A percentile compares a stretch with the other conserved stretches of the same genome.
Conservation (phyloP, 2,113 vertebrate genomes). For the Dipodomys ordii region DNA sequence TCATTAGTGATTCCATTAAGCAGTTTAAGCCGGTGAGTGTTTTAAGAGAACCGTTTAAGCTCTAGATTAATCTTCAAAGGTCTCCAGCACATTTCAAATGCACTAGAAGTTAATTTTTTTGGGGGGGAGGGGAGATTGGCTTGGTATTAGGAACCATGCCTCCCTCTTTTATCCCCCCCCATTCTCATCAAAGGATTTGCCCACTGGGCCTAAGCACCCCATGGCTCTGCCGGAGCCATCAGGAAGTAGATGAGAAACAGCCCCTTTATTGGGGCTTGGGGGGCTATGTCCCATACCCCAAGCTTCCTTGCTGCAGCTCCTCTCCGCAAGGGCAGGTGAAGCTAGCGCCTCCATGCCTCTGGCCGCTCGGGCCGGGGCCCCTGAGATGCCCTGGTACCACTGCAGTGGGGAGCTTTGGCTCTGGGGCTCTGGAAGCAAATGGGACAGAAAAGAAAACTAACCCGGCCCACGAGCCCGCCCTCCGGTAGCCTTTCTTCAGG, state of each 20-base stretch:
- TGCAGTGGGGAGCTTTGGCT: neutral
- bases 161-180: too few relatives aligned
- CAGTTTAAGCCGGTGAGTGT: constrained; percentile 43
- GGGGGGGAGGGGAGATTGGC: neutral
- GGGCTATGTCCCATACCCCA: neutral
- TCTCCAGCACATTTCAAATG: neutral
- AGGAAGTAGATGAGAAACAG: neutral
- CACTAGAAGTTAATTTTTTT: neutral
- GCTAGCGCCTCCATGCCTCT: neutral
- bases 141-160: neutral
- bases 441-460: neutral
- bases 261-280: neutral
- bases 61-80: constrained; percentile 56
- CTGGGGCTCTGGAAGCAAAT: neutral
- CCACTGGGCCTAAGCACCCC: neutral
- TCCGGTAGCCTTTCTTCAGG: fast-evolving
- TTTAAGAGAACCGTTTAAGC: constrained; percentile 55
- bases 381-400: neutral
- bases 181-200: neutral
- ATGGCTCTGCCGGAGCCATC: neutral
- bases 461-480: too few relatives aligned
- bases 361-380: neutral
- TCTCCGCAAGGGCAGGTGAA: too few relatives aligned
- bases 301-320: neutral
- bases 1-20: constrained; percentile 54